Percentiles rank a stretch among this genome's conserved stretches.
Evolutionary conservation across 2,113 vertebrate species (phyloP).

Genomic region (Columbina picui): DNA sequence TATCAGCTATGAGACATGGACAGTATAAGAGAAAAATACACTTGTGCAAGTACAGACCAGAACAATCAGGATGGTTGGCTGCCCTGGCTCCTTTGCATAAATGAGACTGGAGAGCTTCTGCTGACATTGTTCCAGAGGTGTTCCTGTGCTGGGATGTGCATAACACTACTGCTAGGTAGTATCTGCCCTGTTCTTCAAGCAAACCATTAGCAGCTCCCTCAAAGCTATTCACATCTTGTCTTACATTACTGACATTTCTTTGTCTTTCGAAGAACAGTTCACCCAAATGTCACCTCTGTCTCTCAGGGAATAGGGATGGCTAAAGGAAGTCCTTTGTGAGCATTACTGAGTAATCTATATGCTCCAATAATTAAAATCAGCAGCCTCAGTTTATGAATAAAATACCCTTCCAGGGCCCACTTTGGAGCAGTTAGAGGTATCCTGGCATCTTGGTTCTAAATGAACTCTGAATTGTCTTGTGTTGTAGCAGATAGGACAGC

Average conservation of each 20-base stretch:
- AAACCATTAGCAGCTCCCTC: background rate
- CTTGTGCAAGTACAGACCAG: background rate
- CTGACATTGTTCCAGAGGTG: background rate
- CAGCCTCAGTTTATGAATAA: slow-evolving; percentile 40
- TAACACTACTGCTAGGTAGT: background rate
- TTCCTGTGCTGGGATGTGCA: background rate
- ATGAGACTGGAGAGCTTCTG: background rate
- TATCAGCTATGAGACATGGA: background rate
- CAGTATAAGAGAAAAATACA: fast-evolving
- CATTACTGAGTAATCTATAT: slow-evolving; percentile 40
- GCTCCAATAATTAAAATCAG: slow-evolving; percentile 60
- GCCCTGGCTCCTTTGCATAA: fast-evolving
- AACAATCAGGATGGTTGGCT: fast-evolving
- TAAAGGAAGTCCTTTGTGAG: slow-evolving; percentile 9
- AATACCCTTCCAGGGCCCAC: slow-evolving; percentile 47
- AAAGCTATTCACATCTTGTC: fast-evolving
- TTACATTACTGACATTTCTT: fast-evolving
- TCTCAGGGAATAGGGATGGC: background rate
- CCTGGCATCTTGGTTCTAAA: slow-evolving; percentile 41
- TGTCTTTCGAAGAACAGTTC: background rate
- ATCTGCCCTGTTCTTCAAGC: background rate
- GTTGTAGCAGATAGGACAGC: slow-evolving; percentile 31
- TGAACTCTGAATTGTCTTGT: slow-evolving; percentile 52
- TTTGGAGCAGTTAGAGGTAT: slow-evolving; percentile 58
- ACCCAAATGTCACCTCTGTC: background rate